Percentiles rank a stretch among this genome's conserved stretches.
Evolutionary conservation across 1,140 invertebrate species (phyloP).

Genomic region (Colletes gigas): DNA sequence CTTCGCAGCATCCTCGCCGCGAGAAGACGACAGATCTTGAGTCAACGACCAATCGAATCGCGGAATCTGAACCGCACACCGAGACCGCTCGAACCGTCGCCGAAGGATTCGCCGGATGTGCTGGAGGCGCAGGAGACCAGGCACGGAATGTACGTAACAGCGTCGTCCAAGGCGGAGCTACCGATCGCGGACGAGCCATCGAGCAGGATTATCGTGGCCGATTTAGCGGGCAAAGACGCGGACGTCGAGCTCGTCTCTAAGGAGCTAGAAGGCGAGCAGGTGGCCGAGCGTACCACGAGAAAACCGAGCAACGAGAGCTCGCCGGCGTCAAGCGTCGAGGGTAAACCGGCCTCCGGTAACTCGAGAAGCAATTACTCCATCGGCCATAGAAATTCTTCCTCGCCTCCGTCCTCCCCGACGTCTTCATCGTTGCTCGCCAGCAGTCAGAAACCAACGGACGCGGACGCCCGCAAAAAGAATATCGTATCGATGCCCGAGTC

Average conservation of each 20-base stretch:
- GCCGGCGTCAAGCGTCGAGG: neutral
- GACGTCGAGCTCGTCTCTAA: slow-evolving; percentile 5
- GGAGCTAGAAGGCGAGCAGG: neutral
- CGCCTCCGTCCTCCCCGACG: neutral
- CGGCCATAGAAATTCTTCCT: neutral
- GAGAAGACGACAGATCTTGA: slow-evolving; percentile 66
- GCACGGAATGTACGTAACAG: slow-evolving; percentile 68
- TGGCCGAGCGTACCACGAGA: neutral
- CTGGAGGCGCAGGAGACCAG: slow-evolving; percentile 72
- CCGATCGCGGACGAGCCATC: slow-evolving; percentile 19
- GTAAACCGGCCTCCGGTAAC: slow-evolving; percentile 16
- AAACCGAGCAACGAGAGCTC: slow-evolving; percentile 6
- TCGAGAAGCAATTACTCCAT: slow-evolving; percentile 13
- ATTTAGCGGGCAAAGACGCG: neutral
- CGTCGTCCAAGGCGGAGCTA: slow-evolving; percentile 30
- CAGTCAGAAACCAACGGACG: slow-evolving; percentile 57
- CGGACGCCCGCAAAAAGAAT: slow-evolving; percentile 71
- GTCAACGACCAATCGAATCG: slow-evolving; percentile 40
- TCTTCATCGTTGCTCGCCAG: neutral
- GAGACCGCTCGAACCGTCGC: slow-evolving; percentile 5
- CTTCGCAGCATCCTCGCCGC: slow-evolving; percentile 69
- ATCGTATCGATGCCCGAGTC: slow-evolving; percentile 82
- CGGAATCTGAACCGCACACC: slow-evolving; percentile 23
- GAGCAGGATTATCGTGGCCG: neutral
- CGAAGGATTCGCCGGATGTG: slow-evolving; percentile 63